These are phyloP conservation scores for Leucania comma DNA, from an alignment of 2,888 invertebrate species.

Conservation along the genomic window DNA sequence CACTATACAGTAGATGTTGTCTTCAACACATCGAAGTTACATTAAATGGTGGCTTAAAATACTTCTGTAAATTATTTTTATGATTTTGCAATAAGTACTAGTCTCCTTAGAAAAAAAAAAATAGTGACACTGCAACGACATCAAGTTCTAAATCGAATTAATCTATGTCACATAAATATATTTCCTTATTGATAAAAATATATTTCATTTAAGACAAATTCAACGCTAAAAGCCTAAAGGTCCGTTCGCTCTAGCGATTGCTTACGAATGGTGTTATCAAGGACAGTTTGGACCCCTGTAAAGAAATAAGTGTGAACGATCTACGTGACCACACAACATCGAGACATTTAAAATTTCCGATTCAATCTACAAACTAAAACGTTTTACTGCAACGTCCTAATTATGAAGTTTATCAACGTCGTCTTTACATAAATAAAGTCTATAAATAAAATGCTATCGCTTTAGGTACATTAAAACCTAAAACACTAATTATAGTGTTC, in stretches of 20 bases:
- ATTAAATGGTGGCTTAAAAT: conserved; percentile 77
- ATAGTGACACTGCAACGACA: conserved; percentile 66
- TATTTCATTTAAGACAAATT: conserved; percentile 67
- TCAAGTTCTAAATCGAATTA: conserved; percentile 68
- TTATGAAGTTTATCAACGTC: conserved; percentile 48
- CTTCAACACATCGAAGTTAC: conserved; percentile 70
- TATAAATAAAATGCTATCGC: conserved; percentile 77
- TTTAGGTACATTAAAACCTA: conserved; percentile 72
- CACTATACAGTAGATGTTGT: conserved; percentile 64
- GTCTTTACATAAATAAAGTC: conserved; percentile 60
- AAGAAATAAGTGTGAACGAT: conserved; percentile 66
- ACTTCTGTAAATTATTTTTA: conserved; percentile 79
- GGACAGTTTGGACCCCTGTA: conserved; percentile 53
- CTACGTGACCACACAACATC: conserved; percentile 83
- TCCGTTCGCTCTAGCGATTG: conserved; percentile 60
- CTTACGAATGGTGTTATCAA: conserved; percentile 47
- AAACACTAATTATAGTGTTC: conserved; percentile 66
- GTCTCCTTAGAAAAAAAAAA: conserved; percentile 68
- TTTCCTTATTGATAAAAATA: conserved; percentile 69
- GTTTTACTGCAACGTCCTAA: conserved; percentile 59
- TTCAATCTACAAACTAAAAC: conserved; percentile 70
- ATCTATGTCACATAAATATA: conserved; percentile 66
- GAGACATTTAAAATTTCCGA: conserved; percentile 76
- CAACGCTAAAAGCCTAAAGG: conserved; percentile 71
- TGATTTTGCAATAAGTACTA: conserved; percentile 71